Evolutionary conservation across 2,113 vertebrate genomes (phyloP).

Genomic region (Brachirus orientalis): DNA sequence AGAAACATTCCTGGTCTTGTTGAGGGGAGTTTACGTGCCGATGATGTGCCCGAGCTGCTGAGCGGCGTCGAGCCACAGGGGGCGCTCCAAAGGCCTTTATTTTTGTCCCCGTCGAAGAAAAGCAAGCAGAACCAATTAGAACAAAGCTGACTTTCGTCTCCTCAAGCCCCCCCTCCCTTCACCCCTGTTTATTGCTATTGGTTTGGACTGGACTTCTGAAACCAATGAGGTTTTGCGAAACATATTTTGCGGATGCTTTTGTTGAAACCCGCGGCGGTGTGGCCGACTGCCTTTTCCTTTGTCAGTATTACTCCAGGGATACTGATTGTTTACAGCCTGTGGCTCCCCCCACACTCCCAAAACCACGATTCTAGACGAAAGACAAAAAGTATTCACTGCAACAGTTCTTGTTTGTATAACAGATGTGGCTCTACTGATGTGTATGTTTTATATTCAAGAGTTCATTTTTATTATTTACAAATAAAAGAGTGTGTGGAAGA

Average conservation of each 20-base stretch:
- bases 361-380: conserved; percentile 76
- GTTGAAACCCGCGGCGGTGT: conserved; percentile 81
- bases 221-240: conserved; percentile 80
- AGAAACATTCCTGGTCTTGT: conserved; percentile 86
- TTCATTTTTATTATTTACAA: conserved; percentile 90
- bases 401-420: conserved; percentile 87
- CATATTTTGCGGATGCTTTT: conserved; percentile 67
- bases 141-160: conserved; percentile 54
- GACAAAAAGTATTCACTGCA: conserved; percentile 84
- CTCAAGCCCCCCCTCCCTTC: conserved; percentile 50
- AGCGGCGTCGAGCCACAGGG: conserved; percentile 87
- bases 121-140: conserved; percentile 80
- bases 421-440: conserved; percentile 87
- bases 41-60: conserved; percentile 84
- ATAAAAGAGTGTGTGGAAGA: conserved; percentile 88
- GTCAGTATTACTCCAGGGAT: conserved; percentile 83
- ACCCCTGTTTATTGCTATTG: conserved; percentile 88
- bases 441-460: conserved; percentile 89
- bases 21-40: conserved; percentile 80
- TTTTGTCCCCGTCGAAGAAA: conserved; percentile 83
- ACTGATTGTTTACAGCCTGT: conserved; percentile 87
- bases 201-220: conserved; percentile 93
- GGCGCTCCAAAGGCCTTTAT: conserved; percentile 82
- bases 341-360: conserved; percentile 71
- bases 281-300: conserved; percentile 85